Percentiles rank a stretch among this genome's conserved stretches.
Evolutionary conservation across 2,797 vertebrate genomes (phyloP).

Genomic region (Myoxocephalus aenaeus): DNA sequence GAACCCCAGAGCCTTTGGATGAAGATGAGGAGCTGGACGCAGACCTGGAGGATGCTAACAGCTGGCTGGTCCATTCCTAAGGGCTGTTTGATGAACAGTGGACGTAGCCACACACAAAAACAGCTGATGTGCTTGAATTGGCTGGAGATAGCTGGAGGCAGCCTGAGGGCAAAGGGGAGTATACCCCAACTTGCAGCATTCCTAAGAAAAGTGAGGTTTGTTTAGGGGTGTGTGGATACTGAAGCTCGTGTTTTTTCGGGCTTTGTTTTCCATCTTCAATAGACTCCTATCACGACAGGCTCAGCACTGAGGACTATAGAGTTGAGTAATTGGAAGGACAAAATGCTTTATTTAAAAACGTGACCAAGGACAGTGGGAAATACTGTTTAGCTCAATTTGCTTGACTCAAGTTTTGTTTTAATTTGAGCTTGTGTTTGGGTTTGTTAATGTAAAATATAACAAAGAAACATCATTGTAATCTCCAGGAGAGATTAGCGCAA

Average conservation of each 20-base stretch:
- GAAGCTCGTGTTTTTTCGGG: slow-evolving; percentile 66
- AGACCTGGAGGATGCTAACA: slow-evolving; percentile 91
- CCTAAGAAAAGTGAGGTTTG: slow-evolving; percentile 56
- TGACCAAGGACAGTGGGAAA: slow-evolving; percentile 54
- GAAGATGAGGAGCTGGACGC: slow-evolving; percentile 89
- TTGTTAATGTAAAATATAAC: slow-evolving; percentile 13
- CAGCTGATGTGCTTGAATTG: slow-evolving; percentile 45
- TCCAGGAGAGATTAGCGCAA: slow-evolving; percentile 78
- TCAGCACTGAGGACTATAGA: slow-evolving; percentile 55
- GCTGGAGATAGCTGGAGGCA: slow-evolving; percentile 46
- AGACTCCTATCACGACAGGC: slow-evolving; percentile 51
- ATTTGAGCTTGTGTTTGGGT: slow-evolving; percentile 61
- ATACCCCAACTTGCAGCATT: slow-evolving; percentile 54
- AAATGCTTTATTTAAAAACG: slow-evolving; percentile 70
- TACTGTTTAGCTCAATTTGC: slow-evolving; percentile 57
- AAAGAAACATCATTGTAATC: slow-evolving; percentile 49
- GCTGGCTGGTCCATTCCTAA: slow-evolving; percentile 93
- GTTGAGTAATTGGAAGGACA: slow-evolving; percentile 57
- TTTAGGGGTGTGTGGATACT: slow-evolving; percentile 49
- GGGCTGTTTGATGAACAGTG: slow-evolving; percentile 24
- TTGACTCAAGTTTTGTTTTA: slow-evolving; percentile 62
- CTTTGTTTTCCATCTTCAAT: slow-evolving; percentile 46
- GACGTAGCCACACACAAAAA: slow-evolving; percentile 31
- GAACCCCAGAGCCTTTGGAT: slow-evolving; percentile 91
- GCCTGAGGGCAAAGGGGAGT: slow-evolving; percentile 37